Base-by-base conservation (phyloP, 1,140 invertebrate genomes). In the Phortica variegata region DNA sequence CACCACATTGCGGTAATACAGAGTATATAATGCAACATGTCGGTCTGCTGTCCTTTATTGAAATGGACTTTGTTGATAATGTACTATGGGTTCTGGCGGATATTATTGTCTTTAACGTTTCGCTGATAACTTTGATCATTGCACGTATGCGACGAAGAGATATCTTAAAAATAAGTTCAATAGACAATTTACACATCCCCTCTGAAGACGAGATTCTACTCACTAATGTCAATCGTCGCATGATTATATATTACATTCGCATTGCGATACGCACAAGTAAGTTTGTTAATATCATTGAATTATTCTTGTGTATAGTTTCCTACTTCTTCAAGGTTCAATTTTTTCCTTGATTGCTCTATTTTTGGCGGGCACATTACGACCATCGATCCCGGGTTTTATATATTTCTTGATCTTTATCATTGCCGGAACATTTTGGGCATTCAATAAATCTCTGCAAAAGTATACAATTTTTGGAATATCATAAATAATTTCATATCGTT, bases 401-500 rank as follows among this genome's bases (percentile, higher is more conserved):
- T 96, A 96, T 76, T 95, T 93, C 73, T 49, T 93, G 3, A 78
- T 87, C 7, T 97, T 97, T 75, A 53, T 97, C 50, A 81, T 82
- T 15, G 82, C 88, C 2, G 87, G 88, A 2, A 95, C 93, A 0
- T 91, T 89, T 79, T 94, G 94, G 90, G 84, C 91, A 2, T 85
- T 88, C 57, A 88, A 89, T 61, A 84, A 84, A 39, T 83, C 88
- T 32, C 65, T 90, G 18, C 77, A 79, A 32, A 79, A 56, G 71
- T 74, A 54, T 44, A 6, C 5, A 26, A 26, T 26, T 26, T 26
- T 26, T 10, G 10, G 10, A 26, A 26, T 26, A 26, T 26, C 10
- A 26, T 26, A 26, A 6, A 26, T 26, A 26, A 26, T 6, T 26
- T 26, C 32, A 19, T 47, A 29, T 15, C 15, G 3, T 3, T 40